Percentiles rank a stretch among this genome's conserved stretches.
Evolutionary conservation across 1,140 invertebrate species (phyloP).

Genomic region (Hormaphis cornu): DNA sequence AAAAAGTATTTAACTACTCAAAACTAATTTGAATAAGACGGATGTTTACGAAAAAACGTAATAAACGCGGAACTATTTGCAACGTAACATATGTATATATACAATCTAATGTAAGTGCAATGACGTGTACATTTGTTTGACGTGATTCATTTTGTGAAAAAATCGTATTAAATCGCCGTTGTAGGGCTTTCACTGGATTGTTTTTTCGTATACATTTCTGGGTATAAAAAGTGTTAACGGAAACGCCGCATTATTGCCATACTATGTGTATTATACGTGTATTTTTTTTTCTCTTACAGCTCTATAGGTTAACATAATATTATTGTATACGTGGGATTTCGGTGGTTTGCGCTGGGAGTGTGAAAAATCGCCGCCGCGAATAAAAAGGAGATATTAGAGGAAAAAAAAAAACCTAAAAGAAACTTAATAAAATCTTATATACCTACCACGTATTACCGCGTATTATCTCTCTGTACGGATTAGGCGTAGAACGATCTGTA

Average conservation of each 20-base stretch:
- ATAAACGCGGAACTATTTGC: too few species aligned
- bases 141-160: neutral
- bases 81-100: neutral
- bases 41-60: neutral
- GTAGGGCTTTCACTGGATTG: constrained; percentile 7
- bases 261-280: too few species aligned
- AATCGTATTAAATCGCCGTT: neutral
- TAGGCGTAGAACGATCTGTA: too few species aligned
- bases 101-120: neutral
- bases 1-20: neutral
- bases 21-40: neutral
- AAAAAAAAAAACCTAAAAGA: neutral
- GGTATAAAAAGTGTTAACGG: constrained; percentile 13
- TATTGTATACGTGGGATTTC: constrained; percentile 27
- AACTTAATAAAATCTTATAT: too few species aligned
- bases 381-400: too few species aligned
- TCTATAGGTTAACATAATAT: neutral
- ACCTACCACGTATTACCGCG: too few species aligned
- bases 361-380: neutral
- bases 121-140: too few species aligned
- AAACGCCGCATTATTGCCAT: neutral
- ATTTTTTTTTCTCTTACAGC: neutral
- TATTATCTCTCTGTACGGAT: too few species aligned
- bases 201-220: neutral
- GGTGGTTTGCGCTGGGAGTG: neutral